phyloP scores from a whole-genome alignment of 2,113 vertebrate genomes.

The Macquaria australasica region DNA sequence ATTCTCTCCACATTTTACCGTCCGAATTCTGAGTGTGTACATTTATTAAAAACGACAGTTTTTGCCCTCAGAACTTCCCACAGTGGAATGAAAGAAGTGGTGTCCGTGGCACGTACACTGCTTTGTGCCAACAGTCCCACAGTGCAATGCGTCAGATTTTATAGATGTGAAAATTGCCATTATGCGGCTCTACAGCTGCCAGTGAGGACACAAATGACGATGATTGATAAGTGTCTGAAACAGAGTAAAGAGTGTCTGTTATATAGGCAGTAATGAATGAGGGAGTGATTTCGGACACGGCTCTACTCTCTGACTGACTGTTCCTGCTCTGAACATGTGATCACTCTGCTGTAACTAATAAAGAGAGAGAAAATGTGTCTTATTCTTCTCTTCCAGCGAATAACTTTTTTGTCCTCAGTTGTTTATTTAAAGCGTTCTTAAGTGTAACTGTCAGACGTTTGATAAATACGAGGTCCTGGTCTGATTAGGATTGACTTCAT shows the following conservation, averaged over 20 bases:
- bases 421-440: neutral
- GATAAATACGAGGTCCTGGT: neutral
- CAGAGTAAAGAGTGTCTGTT: neutral
- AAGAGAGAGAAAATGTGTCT: neutral
- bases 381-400: too few relatives aligned
- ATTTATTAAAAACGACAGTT: too few relatives aligned
- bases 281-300: neutral
- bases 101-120: neutral
- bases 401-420: too few relatives aligned
- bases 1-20: neutral
- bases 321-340: neutral
- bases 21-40: too few relatives aligned
- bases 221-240: neutral
- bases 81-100: neutral
- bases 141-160: too few relatives aligned
- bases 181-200: too few relatives aligned
- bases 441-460: neutral
- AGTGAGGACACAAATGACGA: neutral
- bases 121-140: too few relatives aligned
- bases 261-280: neutral
- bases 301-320: too few relatives aligned
- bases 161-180: too few relatives aligned
- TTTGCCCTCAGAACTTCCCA: too few relatives aligned
- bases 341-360: neutral
- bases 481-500: neutral